Conservation (phyloP, 1,140 invertebrate species). For the Bombus confusus region DNA sequence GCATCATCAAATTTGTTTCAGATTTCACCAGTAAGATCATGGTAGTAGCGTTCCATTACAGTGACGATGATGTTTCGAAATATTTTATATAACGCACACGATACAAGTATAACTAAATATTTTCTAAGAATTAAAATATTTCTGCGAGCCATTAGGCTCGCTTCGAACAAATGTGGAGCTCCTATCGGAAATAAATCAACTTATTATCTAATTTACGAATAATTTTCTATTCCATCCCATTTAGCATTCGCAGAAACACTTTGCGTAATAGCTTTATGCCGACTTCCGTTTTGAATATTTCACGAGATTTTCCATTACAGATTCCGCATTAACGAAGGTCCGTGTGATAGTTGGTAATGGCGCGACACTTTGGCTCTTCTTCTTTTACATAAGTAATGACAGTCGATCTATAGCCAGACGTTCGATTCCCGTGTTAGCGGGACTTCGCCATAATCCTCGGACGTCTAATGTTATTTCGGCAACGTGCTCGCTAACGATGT, state of each 20-base stretch:
- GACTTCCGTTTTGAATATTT: background rate
- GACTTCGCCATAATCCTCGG: background rate
- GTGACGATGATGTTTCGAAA: no score
- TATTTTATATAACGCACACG: no score
- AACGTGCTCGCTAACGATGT: background rate
- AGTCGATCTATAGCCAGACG: conserved; percentile 17
- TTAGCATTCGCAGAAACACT: background rate
- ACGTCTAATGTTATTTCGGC: background rate
- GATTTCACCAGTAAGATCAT: no score
- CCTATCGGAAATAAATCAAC: no score
- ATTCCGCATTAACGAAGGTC: background rate
- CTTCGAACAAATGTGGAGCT: no score
- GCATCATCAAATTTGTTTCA: no score
- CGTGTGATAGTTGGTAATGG: background rate
- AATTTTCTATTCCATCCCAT: background rate
- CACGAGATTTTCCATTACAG: background rate
- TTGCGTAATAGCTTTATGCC: background rate
- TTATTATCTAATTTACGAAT: background rate
- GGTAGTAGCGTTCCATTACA: no score
- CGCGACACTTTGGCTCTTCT: background rate
- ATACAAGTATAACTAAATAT: no score
- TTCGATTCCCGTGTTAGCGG: background rate
- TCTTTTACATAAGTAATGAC: conserved; percentile 53
- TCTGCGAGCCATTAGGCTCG: no score
- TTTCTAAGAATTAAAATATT: no score